These are phyloP conservation scores for Eretmochelys imbricata DNA, from an alignment of 2,113 vertebrate species.

Conservation along the genomic window DNA sequence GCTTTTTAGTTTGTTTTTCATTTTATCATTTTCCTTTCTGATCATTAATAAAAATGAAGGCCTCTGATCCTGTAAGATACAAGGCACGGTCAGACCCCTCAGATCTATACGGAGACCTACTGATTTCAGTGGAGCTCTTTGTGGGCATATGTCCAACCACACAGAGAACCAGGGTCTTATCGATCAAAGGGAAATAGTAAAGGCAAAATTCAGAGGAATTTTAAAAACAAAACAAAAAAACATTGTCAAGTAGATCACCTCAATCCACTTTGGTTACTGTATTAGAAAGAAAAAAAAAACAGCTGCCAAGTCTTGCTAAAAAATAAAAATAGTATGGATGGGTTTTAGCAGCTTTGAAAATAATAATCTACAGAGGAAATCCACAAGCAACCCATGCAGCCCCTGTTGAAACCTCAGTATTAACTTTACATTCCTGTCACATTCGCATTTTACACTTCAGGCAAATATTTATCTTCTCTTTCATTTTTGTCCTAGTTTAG, in stretches of 20 bases:
- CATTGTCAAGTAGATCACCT: background rate
- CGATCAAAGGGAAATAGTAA: background rate
- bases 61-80: background rate
- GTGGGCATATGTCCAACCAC: background rate
- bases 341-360: constrained; percentile 7
- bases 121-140: rapidly evolving
- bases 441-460: background rate
- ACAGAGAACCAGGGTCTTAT: rapidly evolving
- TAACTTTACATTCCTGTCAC: background rate
- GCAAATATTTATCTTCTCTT: background rate
- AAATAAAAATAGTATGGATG: background rate
- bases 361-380: background rate
- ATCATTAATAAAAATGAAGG: background rate
- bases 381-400: background rate
- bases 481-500: rapidly evolving
- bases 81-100: rapidly evolving
- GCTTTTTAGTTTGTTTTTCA: background rate
- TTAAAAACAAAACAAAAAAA: background rate
- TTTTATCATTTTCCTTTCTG: background rate
- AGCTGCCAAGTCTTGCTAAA: background rate
- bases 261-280: background rate
- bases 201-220: background rate
- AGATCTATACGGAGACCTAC: background rate
- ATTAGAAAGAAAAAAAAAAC: background rate
- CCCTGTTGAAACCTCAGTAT: background rate